Evolutionary conservation across 2,797 vertebrate genomes (phyloP), one percentile per base, ranked within the genome.

Genomic region (Anabacerthia variegaticeps): DNA sequence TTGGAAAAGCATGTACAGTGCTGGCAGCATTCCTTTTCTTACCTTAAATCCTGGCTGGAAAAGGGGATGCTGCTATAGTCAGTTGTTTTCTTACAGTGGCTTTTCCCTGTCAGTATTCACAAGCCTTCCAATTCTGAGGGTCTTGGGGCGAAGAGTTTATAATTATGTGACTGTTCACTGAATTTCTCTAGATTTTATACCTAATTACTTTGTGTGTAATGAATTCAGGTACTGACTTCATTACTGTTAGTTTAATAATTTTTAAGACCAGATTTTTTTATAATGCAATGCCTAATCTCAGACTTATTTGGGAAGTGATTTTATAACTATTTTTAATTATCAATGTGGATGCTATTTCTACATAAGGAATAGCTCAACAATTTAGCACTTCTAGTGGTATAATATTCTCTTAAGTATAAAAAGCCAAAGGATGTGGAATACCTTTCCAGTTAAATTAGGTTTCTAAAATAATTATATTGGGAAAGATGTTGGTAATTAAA

Each of bases 21-120:
- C 73, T 95, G 87, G 82, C 87, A 96, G 34, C 30, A 7, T 88
- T 94, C 26, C 55, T 69, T 56, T 78, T 63, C 73, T 93, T 75
- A 75, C 82, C 79, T 88, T 52, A 71, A 89, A 81, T 93, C 43
- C 76, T 34, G 34, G 44, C 49, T 43, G 58, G 30, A 11, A 62
- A 51, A 78, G 32, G 22, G 8, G 12, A 30, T 1, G 6, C 69
- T 88, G 62, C 82, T 39, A 4, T 28, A 69, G 19, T 48, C 28
- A 20, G 14, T 71, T 82, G 24, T 66, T 91, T 88, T 75, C 36
- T 39, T 87, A 5, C 39, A 67, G 20, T 44, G 41, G 18, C 13
- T 74, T 86, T 93, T 86, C 16, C 32, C 52, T 86, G 55, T 83
- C 48, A 49, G 46, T 46, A 15, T 92, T 92, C 48, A 73, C 49